phyloP scores from a whole-genome alignment of 2,888 invertebrate genomes.

The Metopia argyrocephala region DNA sequence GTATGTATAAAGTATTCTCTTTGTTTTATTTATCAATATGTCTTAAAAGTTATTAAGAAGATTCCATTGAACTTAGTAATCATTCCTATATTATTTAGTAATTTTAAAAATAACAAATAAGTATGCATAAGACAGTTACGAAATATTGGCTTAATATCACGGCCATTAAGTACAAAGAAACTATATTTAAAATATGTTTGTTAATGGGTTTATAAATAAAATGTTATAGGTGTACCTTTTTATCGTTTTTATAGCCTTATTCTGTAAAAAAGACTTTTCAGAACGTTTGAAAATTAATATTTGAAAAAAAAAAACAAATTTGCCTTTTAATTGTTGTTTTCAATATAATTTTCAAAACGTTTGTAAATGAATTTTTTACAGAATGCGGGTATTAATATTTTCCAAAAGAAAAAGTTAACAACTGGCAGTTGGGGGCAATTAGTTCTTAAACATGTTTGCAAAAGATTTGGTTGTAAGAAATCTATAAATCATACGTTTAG shows the following conservation, averaged over 20 bases:
- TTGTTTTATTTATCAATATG: constrained; percentile 51
- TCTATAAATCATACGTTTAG: background rate
- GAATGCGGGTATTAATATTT: too few species aligned
- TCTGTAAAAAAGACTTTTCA: too few species aligned
- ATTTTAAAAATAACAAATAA: constrained; percentile 58
- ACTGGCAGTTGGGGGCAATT: background rate
- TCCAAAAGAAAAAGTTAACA: background rate
- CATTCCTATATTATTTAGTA: background rate
- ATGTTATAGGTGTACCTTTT: background rate
- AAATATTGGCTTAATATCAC: background rate
- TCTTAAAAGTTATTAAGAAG: constrained; percentile 33
- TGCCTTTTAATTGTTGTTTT: too few species aligned
- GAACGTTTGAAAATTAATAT: too few species aligned
- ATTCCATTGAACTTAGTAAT: constrained; percentile 19
- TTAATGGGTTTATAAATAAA: constrained; percentile 23
- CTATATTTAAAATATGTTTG: constrained; percentile 21
- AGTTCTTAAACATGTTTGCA: constrained; percentile 31
- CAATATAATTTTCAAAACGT: too few species aligned
- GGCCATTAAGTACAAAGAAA: constrained; percentile 46
- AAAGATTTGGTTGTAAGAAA: background rate
- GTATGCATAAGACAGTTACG: background rate
- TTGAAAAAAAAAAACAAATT: too few species aligned
- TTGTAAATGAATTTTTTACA: too few species aligned
- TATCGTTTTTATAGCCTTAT: background rate
- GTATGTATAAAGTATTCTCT: too few species aligned